Evolutionary conservation across 2,888 invertebrate species (phyloP).

Genomic region (Maniola hyperantus): DNA sequence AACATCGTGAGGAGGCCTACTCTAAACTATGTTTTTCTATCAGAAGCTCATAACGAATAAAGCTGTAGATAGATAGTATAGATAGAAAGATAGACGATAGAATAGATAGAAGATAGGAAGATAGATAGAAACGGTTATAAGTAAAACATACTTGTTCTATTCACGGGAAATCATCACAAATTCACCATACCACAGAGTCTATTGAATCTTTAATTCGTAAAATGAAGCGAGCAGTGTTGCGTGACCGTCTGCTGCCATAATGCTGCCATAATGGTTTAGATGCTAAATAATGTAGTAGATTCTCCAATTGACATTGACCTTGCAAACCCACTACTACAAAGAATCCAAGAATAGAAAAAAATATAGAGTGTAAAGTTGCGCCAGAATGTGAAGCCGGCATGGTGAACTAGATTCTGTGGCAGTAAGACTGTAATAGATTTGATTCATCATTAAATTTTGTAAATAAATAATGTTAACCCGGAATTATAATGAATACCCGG

Average conservation of each 20-base stretch:
- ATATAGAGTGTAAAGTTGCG: background rate
- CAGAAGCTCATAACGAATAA: too few species aligned
- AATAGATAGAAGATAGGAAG: too few species aligned
- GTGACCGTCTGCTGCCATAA: too few species aligned
- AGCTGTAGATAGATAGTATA: too few species aligned
- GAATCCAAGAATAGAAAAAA: background rate
- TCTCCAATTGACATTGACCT: constrained; percentile 31
- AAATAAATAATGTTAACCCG: too few species aligned
- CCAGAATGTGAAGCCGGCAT: background rate
- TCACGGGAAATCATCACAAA: background rate
- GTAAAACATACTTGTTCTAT: background rate
- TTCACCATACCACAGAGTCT: constrained; percentile 5
- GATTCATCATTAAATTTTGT: background rate
- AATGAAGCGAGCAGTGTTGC: constrained; percentile 28
- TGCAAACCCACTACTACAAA: constrained; percentile 22
- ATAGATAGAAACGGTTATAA: background rate
- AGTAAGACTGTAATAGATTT: background rate
- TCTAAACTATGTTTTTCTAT: too few species aligned
- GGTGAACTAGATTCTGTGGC: background rate
- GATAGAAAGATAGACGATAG: too few species aligned
- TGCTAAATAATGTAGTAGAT: constrained; percentile 22
- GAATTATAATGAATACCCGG: too few species aligned
- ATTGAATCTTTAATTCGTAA: constrained; percentile 26
- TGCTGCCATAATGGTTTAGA: constrained; percentile 5
- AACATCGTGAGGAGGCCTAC: too few species aligned